Base-by-base conservation (phyloP, 2,888 invertebrate species). In the Danaus chrysippus region DNA sequence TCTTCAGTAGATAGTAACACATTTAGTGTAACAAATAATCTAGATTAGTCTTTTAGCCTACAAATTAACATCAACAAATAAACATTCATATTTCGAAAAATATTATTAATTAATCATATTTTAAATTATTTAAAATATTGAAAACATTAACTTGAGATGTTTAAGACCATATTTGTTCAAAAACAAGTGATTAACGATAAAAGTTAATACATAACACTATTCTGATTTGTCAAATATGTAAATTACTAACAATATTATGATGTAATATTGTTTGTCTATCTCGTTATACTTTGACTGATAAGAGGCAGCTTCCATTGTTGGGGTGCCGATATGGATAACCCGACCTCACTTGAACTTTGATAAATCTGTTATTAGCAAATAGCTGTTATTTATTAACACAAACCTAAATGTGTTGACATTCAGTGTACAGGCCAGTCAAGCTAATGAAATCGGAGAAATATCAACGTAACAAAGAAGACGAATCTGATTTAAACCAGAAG, bases 331-430 rank as follows among this genome's bases (percentile, higher is more conserved):
- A 71, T 68, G 68, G 72, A 73, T 68, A 67, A 73, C 78, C 73
- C 79, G 86, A 89, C 89, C 88, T 75, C 75, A 62, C 74, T 72
- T 84, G 86, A 88, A 82, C 88, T 73, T 63, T 77, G 87, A 89
- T 89, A 87, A 84, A 76, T 78, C 72, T 72, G 73, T 76, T 73
- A 67, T 71, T 74, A 73, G 72, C 77, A 81, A 84, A 84, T 73
- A 83, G 76, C 70, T 74, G 73, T 68, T 79, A 82, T 78, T 85
- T 79, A 76, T 76, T 73, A 74, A 71, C 64, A 69, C 67, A 70
- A 68, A 64, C 73, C 74, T 67, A 70, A 63, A 71, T 71, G 79
- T 77, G 73, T 76, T 79, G 77, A 74, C 64, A 74, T 65, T 67
- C 74, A 74, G 76, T 74, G 73, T 73, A 77, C 64, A 64, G 65